These are phyloP conservation scores for Cromileptes altivelis DNA, from an alignment of 2,113 vertebrate species.

Conservation along the genomic window DNA sequence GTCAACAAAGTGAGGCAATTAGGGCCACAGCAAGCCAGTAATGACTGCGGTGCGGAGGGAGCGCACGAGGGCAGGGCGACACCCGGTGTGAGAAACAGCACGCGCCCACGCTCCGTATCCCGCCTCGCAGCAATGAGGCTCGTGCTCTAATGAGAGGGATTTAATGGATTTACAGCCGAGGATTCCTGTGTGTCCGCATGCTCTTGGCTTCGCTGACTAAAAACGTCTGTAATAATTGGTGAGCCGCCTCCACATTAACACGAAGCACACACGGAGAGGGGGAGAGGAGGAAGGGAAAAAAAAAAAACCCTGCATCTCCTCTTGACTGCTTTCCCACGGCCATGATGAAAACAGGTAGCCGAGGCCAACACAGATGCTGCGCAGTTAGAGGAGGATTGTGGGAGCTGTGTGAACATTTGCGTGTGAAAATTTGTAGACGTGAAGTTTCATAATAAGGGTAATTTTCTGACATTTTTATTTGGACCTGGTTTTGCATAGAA, in stretches of 20 bases:
- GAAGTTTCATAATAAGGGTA: not conserved
- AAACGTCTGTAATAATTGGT: constrained; percentile 74
- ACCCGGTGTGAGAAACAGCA: constrained; percentile 70
- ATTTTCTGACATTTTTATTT: not conserved
- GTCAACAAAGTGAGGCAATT: constrained; percentile 77
- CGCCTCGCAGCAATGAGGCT: constrained; percentile 68
- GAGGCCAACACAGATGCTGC: constrained; percentile 35
- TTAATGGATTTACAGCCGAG: constrained; percentile 82
- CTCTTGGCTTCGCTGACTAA: constrained; percentile 61
- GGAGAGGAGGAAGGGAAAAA: too few relatives aligned
- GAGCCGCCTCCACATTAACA: constrained; percentile 63
- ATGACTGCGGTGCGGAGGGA: constrained; percentile 61
- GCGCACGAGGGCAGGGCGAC: constrained; percentile 43
- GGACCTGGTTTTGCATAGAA: not conserved
- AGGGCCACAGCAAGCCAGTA: constrained; percentile 70
- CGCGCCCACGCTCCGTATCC: constrained; percentile 51
- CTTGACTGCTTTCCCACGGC: constrained; percentile 51
- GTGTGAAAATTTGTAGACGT: not conserved
- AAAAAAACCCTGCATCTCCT: constrained; percentile 7
- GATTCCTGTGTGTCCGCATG: constrained; percentile 71
- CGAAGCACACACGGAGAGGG: constrained; percentile 9
- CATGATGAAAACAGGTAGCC: constrained; percentile 57
- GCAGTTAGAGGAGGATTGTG: constrained; percentile 7
- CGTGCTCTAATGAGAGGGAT: constrained; percentile 82
- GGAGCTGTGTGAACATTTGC: constrained; percentile 3